Evolutionary conservation across 1,140 invertebrate species (phyloP).

Genomic region (Wasmannia auropunctata): DNA sequence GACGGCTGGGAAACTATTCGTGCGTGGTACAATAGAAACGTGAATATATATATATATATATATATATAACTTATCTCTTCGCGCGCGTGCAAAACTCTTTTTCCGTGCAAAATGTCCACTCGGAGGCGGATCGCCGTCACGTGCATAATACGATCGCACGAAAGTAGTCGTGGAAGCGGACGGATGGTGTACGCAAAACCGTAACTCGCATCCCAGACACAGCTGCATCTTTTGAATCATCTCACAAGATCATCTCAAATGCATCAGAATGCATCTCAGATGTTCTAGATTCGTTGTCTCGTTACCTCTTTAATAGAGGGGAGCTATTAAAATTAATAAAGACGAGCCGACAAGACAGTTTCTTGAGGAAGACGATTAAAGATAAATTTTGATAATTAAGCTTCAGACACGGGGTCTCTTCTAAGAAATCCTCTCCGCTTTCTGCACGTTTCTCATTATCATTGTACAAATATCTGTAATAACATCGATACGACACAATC

Average conservation of each 20-base stretch:
- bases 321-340: background rate
- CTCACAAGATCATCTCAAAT: too few relatives aligned
- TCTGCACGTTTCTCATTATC: background rate
- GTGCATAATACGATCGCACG: background rate
- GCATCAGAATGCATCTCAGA: background rate
- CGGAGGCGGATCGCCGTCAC: slow-evolving; percentile 23
- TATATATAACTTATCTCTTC: too few relatives aligned
- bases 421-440: background rate
- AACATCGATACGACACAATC: background rate
- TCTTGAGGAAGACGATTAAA: background rate
- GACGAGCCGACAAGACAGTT: background rate
- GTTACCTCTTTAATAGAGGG: background rate
- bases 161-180: slow-evolving; percentile 27
- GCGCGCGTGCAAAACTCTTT: background rate
- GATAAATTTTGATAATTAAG: background rate
- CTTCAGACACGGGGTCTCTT: background rate
- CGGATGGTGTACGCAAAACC: background rate
- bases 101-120: background rate
- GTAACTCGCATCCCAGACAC: background rate
- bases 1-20: background rate
- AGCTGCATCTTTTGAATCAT: background rate
- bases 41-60: too few relatives aligned
- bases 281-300: background rate
- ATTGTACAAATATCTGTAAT: background rate
- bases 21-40: background rate